A percentile compares a stretch with the other conserved stretches of the same genome.
Conservation (phyloP, 2,888 invertebrate genomes). For the Ophion ventricosus region DNA sequence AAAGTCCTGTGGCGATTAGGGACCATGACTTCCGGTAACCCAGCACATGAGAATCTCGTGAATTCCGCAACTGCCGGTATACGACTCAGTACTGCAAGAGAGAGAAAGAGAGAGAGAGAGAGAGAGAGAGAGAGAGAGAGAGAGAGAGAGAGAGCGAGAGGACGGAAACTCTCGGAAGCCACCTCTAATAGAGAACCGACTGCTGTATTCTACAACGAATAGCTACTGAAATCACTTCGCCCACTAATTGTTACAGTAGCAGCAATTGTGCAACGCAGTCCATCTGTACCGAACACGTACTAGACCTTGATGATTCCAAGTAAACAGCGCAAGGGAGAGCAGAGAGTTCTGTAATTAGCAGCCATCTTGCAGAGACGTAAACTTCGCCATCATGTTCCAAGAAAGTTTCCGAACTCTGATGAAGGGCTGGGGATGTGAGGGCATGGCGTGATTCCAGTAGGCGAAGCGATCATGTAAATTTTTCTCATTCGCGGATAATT, state of each 20-base stretch:
- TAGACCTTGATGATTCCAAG: neutral
- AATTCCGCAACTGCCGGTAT: constrained; percentile 65
- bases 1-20: constrained; percentile 63
- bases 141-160: constrained; percentile 24
- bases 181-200: constrained; percentile 13
- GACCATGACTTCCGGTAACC: constrained; percentile 68
- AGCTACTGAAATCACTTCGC: constrained; percentile 52
- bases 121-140: neutral
- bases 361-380: constrained; percentile 31
- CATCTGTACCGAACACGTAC: constrained; percentile 33
- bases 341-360: constrained; percentile 42
- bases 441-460: constrained; percentile 12
- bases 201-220: constrained; percentile 6
- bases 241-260: constrained; percentile 43
- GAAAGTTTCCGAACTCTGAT: constrained; percentile 19
- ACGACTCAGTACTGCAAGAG: constrained; percentile 40
- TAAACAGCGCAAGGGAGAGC: neutral
- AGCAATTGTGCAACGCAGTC: constrained; percentile 12
- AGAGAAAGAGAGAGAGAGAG: constrained; percentile 22
- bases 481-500: constrained; percentile 13
- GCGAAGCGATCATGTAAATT: constrained; percentile 38
- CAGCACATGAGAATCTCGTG: constrained; percentile 56
- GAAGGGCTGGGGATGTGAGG: neutral
- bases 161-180: constrained; percentile 18
- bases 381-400: constrained; percentile 38